Evolutionary conservation across 2,113 vertebrate genomes (phyloP), one percentile per base, ranked within the genome.

Genomic region (Toxostoma redivivum): DNA sequence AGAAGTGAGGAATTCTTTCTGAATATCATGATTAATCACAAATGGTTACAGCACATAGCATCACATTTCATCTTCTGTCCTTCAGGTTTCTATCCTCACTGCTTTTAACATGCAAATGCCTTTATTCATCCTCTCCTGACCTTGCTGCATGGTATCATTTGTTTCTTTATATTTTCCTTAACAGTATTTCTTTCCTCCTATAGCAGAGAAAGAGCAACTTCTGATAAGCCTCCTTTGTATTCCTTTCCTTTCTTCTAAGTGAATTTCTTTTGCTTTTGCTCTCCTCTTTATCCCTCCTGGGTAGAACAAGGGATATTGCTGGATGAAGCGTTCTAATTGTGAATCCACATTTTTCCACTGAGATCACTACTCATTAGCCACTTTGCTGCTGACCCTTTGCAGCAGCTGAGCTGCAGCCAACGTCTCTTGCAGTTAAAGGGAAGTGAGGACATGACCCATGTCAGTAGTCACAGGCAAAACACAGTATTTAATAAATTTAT

Each of bases 161-260:
- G 23, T 94, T 97, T 89, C 86, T 92, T 92, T 80, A 67, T 30
- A 69, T 83, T 93, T 88, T 81, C 67, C 74, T 90, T 69, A 58
- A 35, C 50, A 58, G 24, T 33, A 54, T 91, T 85, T 82, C 66
- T 85, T 93, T 74, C 62, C 82, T 83, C 66, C 28, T 53, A 54
- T 2, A 56, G 65, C 56, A 91, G 37, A 94, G 47, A 78, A 78
- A 96, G 33, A 89, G 28, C 24, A 79, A 66, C 51, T 62, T 91
- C 42, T 11, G 15, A 57, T 25, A 79, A 69, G 67, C 40, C 53
- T 30, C 2, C 44, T 85, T 88, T 67, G 50, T 61, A 70, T 88
- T 95, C 45, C 53, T 95, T 90, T 88, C 50, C 66, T 91, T 91
- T 86, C 64, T 93, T 70, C 42, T 60, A 40, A 69, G 38, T 44